Percentiles rank a stretch among this genome's conserved stretches.
These are phyloP conservation scores for Idaea dimidiata DNA, from an alignment of 2,888 invertebrate genomes.

Conservation along the genomic window DNA sequence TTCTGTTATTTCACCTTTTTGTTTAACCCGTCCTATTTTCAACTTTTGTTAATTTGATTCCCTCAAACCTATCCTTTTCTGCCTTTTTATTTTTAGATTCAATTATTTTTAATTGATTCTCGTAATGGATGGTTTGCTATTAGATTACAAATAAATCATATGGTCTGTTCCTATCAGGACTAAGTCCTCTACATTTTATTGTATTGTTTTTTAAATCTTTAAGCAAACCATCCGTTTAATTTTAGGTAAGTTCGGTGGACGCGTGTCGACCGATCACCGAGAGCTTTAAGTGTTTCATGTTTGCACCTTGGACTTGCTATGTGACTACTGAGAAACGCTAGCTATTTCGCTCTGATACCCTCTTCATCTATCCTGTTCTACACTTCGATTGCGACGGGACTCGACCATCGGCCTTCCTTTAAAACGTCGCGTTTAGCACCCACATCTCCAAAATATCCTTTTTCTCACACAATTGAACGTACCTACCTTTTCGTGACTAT, in stretches of 20 bases:
- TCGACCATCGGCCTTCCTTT: slow-evolving; percentile 50
- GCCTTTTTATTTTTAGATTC: slow-evolving; percentile 8
- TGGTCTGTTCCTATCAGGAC: not conserved
- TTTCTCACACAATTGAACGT: not conserved
- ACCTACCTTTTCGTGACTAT: slow-evolving; percentile 1
- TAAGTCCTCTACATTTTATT: slow-evolving; percentile 1
- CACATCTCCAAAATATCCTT: not conserved
- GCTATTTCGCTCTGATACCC: slow-evolving; percentile 79
- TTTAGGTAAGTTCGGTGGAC: slow-evolving; percentile 74
- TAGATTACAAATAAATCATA: slow-evolving; percentile 19
- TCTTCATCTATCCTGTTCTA: slow-evolving; percentile 77
- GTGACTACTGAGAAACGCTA: slow-evolving; percentile 78
- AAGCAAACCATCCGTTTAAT: slow-evolving; percentile 36
- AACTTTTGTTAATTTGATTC: slow-evolving; percentile 7
- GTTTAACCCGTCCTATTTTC: not conserved
- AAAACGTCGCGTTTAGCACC: slow-evolving; percentile 41
- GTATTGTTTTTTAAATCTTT: slow-evolving; percentile 11
- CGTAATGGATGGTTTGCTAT: slow-evolving; percentile 40
- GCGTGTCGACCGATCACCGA: slow-evolving; percentile 69
- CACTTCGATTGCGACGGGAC: slow-evolving; percentile 79
- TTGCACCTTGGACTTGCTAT: slow-evolving; percentile 82
- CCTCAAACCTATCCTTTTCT: slow-evolving; percentile 3
- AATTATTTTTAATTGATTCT: slow-evolving; percentile 33
- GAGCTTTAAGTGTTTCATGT: slow-evolving; percentile 83
- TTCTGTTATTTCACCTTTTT: not conserved